A percentile compares a stretch with the other conserved stretches of the same genome.
phyloP scores from a whole-genome alignment of 1,140 invertebrate species.

The Dendroctonus valens region DNA sequence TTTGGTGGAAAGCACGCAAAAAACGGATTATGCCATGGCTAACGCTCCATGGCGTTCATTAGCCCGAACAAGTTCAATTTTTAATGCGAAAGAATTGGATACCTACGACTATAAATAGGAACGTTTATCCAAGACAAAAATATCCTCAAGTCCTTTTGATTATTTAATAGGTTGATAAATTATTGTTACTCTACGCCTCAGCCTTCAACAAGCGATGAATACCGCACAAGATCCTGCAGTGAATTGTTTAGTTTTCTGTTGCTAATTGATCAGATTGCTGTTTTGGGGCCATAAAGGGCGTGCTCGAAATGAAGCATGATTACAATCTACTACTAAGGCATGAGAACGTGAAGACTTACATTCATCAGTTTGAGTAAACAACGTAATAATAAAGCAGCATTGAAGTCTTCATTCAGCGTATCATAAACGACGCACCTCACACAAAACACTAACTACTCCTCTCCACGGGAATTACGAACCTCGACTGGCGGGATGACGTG shows the following conservation, averaged over 20 bases:
- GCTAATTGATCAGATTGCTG: no score
- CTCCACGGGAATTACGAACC: constrained; percentile 11
- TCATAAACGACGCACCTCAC: constrained; percentile 24
- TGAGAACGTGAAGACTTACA: constrained; percentile 2
- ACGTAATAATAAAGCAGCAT: constrained; percentile 20
- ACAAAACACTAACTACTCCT: constrained; percentile 18
- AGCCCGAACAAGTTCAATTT: no score
- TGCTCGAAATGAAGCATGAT: neutral
- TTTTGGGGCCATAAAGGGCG: neutral
- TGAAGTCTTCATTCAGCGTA: neutral
- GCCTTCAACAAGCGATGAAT: constrained; percentile 2
- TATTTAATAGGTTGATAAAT: constrained; percentile 25
- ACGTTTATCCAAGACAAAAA: constrained; percentile 16
- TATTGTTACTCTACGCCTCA: constrained; percentile 15
- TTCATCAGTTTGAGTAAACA: constrained; percentile 26
- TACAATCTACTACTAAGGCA: no score
- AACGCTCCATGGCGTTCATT: no score
- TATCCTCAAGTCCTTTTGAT: constrained; percentile 9
- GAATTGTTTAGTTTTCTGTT: neutral
- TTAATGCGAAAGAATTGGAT: no score
- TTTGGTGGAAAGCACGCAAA: no score
- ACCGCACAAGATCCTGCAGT: neutral
- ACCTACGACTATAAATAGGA: constrained; percentile 36
- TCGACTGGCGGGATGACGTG: constrained; percentile 19
- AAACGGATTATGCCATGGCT: no score